A percentile compares a stretch with the other conserved stretches of the same genome.
These are phyloP conservation scores for Clamator glandarius DNA, from an alignment of 2,797 vertebrate genomes.

Conservation along the genomic window DNA sequence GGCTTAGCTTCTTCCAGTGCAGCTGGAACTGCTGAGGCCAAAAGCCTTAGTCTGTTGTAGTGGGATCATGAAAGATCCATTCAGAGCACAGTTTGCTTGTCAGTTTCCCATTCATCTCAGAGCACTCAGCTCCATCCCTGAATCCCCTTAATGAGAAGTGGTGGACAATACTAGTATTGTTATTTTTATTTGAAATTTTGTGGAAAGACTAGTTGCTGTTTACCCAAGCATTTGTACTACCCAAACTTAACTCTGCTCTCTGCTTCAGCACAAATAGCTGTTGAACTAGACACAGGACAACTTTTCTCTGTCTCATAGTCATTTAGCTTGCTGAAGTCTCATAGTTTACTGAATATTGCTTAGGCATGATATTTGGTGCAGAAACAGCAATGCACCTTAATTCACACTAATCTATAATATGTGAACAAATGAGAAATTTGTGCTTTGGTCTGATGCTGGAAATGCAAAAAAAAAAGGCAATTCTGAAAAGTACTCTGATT, in stretches of 20 bases:
- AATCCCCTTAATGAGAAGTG: conserved; percentile 88
- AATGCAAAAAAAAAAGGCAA: not conserved
- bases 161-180: conserved; percentile 91
- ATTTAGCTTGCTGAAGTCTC: conserved; percentile 42
- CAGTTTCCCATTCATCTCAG: conserved; percentile 84
- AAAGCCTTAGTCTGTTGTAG: conserved; percentile 82
- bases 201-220: conserved; percentile 90
- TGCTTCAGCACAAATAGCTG: conserved; percentile 81
- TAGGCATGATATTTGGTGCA: conserved; percentile 59
- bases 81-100: conserved; percentile 80
- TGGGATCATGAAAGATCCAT: conserved; percentile 82
- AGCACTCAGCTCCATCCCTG: conserved; percentile 75
- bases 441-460: conserved; percentile 19
- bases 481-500: not conserved
- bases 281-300: conserved; percentile 76
- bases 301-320: conserved; percentile 66
- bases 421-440: conserved; percentile 43
- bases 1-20: conserved; percentile 85
- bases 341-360: conserved; percentile 65
- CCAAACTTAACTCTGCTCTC: conserved; percentile 84
- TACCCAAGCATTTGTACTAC: conserved; percentile 87
- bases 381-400: conserved; percentile 65
- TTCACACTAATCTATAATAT: conserved; percentile 74
- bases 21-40: conserved; percentile 85
- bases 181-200: conserved; percentile 83